Evolutionary conservation across 2,797 vertebrate species (phyloP).

Genomic region (Anguilla marmorata): DNA sequence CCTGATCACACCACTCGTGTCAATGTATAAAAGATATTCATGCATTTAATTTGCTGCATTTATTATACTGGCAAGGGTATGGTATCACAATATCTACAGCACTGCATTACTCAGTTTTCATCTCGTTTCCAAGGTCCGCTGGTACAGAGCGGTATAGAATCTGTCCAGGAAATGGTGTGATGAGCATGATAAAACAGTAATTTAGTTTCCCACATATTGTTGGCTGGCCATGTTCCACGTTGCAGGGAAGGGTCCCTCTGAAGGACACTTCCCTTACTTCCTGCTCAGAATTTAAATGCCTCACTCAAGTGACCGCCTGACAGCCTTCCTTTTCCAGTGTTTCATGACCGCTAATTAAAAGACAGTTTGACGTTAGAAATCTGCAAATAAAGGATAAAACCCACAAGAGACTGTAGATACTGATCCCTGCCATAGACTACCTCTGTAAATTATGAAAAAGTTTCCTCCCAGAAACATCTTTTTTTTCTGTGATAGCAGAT

Average conservation of each 20-base stretch:
- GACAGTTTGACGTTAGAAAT: not conserved
- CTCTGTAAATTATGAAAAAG: slow-evolving; percentile 10
- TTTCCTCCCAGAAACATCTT: not conserved
- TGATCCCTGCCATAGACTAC: not conserved
- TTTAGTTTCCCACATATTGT: not conserved
- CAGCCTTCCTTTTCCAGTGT: not conserved
- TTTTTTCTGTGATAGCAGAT: not conserved
- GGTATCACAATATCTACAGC: no score
- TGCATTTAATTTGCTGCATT: no score
- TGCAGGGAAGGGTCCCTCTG: not conserved
- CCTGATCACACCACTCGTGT: no score
- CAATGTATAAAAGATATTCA: no score
- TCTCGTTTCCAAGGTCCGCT: no score
- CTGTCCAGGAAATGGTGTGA: not conserved
- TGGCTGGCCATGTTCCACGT: not conserved
- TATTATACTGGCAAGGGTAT: no score
- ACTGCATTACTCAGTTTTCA: no score
- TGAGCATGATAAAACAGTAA: not conserved
- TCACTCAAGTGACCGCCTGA: not conserved
- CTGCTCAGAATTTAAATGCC: not conserved
- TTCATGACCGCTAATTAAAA: not conserved
- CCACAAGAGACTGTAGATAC: not conserved
- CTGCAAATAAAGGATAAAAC: not conserved
- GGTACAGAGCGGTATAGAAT: not conserved
- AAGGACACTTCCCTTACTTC: not conserved